Base-by-base conservation (phyloP, 2,888 invertebrate genomes). In the Meteorus cinctellus region DNA sequence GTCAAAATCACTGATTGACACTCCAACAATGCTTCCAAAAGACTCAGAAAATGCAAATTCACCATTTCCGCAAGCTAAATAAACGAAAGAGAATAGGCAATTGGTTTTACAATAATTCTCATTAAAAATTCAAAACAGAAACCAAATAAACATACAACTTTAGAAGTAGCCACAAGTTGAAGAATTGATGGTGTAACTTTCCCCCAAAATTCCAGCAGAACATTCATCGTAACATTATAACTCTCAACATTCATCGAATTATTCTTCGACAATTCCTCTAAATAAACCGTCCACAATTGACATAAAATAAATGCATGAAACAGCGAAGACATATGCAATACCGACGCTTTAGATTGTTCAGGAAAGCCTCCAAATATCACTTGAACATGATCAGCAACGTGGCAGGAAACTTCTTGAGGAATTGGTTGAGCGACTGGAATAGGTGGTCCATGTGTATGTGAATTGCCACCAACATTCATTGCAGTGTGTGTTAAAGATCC, bases 241-340 rank as follows among this genome's bases (percentile, higher is more conserved):
- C 94, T 92, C 86, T 96, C 96, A 51, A 92, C 92, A 87, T 92
- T 94, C 81, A 93, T 95, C 81, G 91, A 91, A 86, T 93, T 92
- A 62, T 91, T 91, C 66, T 91, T 92, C 1, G 96, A 94, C 84
- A 95, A 92, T 89, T 96, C 96, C 90, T 99, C 99, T 88, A 99
- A 93, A 91, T 99, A 99, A 82, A 99, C 94, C 0, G 99, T 99
- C 99, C 99, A 99, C 79, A 99, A 91, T 92, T 99, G 99, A 88
- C 99, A 99, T 68, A 99, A 92, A 78, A 98, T 96, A 90, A 99
- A 99, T 4, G 98, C 98, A 90, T 98, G 97, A 90, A 98, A 98
- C 71, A 99, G 91, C 0, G 98, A 97, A 71, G 96, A 97, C 97
- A 98, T 97, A 86, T 99, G 98, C 73, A 96, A 92, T 5, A 97